phyloP scores from a whole-genome alignment of 2,888 invertebrate genomes.

The Hydroisotoma schaefferi region DNA sequence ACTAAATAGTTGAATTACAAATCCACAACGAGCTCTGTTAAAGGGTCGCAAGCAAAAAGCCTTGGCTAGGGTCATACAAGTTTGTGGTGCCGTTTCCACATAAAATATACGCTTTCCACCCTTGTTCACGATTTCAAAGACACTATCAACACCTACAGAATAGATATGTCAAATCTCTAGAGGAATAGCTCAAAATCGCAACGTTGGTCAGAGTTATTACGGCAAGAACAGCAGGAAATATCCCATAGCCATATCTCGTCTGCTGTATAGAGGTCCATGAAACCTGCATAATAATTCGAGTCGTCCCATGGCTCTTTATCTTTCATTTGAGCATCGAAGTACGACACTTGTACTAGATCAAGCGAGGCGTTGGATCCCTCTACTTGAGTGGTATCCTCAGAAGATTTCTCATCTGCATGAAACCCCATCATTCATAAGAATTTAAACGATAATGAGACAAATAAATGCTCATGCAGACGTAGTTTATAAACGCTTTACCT shows the following conservation, averaged over 20 bases:
- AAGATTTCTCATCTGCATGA: not conserved
- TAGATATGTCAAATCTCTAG: not conserved
- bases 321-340: conserved; percentile 8
- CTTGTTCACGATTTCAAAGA: not conserved
- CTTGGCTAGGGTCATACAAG: not conserved
- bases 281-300: conserved; percentile 20
- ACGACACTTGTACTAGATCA: not conserved
- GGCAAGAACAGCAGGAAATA: not conserved
- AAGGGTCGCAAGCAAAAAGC: not conserved
- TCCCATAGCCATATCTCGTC: not conserved
- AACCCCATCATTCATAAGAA: not conserved
- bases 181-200: too few species aligned
- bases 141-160: not conserved
- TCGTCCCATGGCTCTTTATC: conserved; percentile 14
- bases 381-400: not conserved
- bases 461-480: too few species aligned
- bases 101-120: not conserved
- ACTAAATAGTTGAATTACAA: not conserved
- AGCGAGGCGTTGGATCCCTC: not conserved
- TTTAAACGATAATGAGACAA: not conserved
- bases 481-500: too few species aligned
- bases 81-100: not conserved
- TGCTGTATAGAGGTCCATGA: conserved; percentile 9
- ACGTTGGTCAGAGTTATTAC: not conserved
- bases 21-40: not conserved